Base-by-base conservation (phyloP, 2,797 vertebrate genomes). In the Lepidocolaptes lacrymiger region DNA sequence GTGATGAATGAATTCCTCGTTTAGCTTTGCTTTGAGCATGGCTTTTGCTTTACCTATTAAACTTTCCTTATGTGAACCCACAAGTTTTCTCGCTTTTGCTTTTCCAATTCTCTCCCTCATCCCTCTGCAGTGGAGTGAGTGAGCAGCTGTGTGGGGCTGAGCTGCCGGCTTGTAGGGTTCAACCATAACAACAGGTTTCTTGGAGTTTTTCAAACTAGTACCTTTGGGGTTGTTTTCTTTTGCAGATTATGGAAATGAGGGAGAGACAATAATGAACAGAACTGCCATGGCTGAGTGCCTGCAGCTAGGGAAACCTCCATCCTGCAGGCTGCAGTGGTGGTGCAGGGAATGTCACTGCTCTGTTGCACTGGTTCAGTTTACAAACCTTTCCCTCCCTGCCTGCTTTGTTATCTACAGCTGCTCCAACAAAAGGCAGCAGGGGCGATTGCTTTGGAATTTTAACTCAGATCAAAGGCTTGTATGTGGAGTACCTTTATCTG, bases 81-180 rank as follows among this genome's bases (percentile, higher is more conserved):
- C 0, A 1, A 20, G 17, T 61, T 34, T 58, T 75, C 52, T 61
- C 13, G 9, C 34, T 80, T 73, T 36, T 22, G 7, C 16, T 8
- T 22, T 84, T 74, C 23, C 0, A 5, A 12, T 23, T 81, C 39
- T 59, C 24, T 78, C 20, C 30, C 36, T 30, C 4, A 1, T 43
- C 41, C 24, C 5, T 4, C 10, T 1, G 4, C 4, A 34, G 16
- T 23, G 7, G 10, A 6, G 18, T 8, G 43, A 54, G 44, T 0
- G 0, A 49, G 44, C 3, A 1, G 43, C 36, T 48, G 2, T 2
- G 7, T 72, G 23, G 18, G 17, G 36, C 34, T 58, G 52, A 88
- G 48, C 52, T 86, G 30, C 39, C 4, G 4, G 10, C 12, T 24
- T 2, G 1, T 7, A 2, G 27, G 4, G 8, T 62, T 74, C 17